These are phyloP conservation scores for Metallyticus violacea DNA, from an alignment of 2,888 invertebrate species.

Conservation along the genomic window DNA sequence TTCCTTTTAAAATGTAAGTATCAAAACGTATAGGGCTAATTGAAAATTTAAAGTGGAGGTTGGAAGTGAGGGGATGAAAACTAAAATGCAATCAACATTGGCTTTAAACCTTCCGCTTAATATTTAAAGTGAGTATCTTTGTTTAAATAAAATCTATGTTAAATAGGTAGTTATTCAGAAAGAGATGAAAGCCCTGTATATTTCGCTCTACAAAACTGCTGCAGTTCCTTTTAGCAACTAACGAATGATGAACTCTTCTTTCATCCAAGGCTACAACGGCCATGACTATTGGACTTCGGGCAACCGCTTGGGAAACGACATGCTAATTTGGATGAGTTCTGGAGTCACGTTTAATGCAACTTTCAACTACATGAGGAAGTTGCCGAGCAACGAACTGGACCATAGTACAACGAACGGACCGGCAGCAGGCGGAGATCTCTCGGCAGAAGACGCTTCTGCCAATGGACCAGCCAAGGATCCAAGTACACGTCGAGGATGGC, in stretches of 20 bases:
- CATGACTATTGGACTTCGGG: slow-evolving; percentile 89
- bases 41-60: no score
- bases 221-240: no score
- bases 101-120: no score
- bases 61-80: no score
- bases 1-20: no score
- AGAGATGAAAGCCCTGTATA: no score
- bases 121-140: no score
- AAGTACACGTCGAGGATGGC: neutral
- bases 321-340: slow-evolving; percentile 88
- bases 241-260: neutral
- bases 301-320: slow-evolving; percentile 80
- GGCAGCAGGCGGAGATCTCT: neutral
- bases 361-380: slow-evolving; percentile 75
- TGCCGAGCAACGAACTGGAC: slow-evolving; percentile 42
- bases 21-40: no score
- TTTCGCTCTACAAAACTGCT: no score
- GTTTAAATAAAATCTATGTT: no score
- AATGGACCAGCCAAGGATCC: neutral
- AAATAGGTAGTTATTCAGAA: no score
- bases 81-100: no score
- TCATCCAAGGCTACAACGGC: slow-evolving; percentile 63
- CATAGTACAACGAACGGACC: neutral
- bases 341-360: slow-evolving; percentile 84
- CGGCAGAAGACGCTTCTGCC: neutral